These are phyloP conservation scores for Dicyrtoma fusca DNA, from an alignment of 2,888 invertebrate genomes.

Conservation along the genomic window DNA sequence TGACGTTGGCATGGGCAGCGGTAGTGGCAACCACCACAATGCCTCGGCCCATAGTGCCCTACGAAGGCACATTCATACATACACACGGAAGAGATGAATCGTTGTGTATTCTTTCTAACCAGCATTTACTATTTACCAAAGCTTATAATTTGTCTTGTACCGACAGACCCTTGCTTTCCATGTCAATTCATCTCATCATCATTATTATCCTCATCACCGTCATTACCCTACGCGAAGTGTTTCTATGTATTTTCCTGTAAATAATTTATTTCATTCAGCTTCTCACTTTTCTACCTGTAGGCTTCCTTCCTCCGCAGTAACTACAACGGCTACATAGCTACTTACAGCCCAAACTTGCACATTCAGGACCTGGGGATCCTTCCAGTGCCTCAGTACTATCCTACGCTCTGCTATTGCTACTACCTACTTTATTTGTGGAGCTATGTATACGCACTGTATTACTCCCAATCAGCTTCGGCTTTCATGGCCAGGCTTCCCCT, in stretches of 20 bases:
- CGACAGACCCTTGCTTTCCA: conserved; percentile 24
- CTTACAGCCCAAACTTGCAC: not conserved
- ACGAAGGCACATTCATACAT: not conserved
- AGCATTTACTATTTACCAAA: conserved; percentile 20
- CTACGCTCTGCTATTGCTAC: too few relatives aligned
- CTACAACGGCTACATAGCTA: not conserved
- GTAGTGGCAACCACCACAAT: not conserved
- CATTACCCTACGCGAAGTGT: conserved; percentile 30
- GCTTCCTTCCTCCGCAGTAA: not conserved
- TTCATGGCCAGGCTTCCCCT: too few relatives aligned
- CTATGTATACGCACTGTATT: too few relatives aligned
- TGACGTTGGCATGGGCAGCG: too few relatives aligned
- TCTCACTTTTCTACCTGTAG: conserved; percentile 18
- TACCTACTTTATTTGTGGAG: too few relatives aligned
- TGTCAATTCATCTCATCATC: conserved; percentile 31
- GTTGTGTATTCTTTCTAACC: conserved; percentile 20
- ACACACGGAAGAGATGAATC: not conserved
- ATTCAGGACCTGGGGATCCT: too few relatives aligned
- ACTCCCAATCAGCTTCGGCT: too few relatives aligned
- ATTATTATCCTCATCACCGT: conserved; percentile 12
- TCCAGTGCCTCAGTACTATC: too few relatives aligned
- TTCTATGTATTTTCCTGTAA: conserved; percentile 13
- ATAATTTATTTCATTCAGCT: conserved; percentile 17
- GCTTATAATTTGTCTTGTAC: conserved; percentile 39
- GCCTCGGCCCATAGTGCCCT: not conserved